Percentiles rank a stretch among this genome's conserved stretches.
phyloP scores from a whole-genome alignment of 1,140 invertebrate species.

The Gryon sp. region DNA sequence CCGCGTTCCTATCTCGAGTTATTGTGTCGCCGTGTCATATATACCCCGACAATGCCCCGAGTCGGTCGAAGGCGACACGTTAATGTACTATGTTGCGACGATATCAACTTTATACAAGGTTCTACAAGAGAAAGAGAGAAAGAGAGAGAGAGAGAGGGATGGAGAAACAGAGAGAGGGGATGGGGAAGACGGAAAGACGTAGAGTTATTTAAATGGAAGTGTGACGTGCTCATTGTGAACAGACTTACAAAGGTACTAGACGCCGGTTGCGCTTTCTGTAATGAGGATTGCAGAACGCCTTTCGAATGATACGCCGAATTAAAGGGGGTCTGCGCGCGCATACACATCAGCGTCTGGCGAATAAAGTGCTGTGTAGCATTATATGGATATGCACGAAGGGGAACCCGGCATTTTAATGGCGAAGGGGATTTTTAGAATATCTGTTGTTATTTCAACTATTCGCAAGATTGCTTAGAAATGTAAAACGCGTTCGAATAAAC shows the following conservation, averaged over 20 bases:
- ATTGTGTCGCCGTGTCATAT: slow-evolving; percentile 38
- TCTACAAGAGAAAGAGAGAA: too few species aligned
- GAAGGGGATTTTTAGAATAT: slow-evolving; percentile 27
- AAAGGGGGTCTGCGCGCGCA: slow-evolving; percentile 6
- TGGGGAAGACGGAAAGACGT: too few species aligned
- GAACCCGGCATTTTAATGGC: not conserved
- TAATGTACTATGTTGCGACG: slow-evolving; percentile 8
- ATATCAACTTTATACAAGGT: too few species aligned
- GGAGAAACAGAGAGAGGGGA: too few species aligned
- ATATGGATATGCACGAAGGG: not conserved
- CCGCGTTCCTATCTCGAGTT: slow-evolving; percentile 37
- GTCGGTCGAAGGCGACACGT: slow-evolving; percentile 25
- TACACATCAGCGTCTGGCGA: not conserved
- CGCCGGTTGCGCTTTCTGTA: slow-evolving; percentile 52
- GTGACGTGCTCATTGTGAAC: slow-evolving; percentile 39
- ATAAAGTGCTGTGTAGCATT: slow-evolving; percentile 12
- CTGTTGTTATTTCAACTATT: slow-evolving; percentile 11
- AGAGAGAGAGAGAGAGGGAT: too few species aligned
- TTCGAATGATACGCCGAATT: slow-evolving; percentile 45
- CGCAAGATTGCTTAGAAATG: slow-evolving; percentile 12
- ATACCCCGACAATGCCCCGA: slow-evolving; percentile 5
- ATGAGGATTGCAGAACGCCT: slow-evolving; percentile 34
- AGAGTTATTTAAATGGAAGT: slow-evolving; percentile 32
- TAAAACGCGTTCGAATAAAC: not conserved
- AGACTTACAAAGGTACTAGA: slow-evolving; percentile 32